phyloP scores from a whole-genome alignment of 2,888 invertebrate species.

The Diaprepes abbreviatus region DNA sequence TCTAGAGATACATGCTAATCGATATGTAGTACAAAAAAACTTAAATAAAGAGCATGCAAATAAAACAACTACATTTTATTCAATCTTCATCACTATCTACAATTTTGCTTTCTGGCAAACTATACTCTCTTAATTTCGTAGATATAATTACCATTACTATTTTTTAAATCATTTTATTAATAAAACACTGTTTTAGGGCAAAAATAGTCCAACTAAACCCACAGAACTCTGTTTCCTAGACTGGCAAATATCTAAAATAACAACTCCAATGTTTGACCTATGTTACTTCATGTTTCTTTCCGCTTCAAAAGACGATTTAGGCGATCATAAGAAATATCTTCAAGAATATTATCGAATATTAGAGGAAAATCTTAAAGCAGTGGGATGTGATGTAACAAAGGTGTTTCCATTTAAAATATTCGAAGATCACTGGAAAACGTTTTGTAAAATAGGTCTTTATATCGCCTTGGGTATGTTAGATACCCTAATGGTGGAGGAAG shows the following conservation, averaged over 20 bases:
- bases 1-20: too few relatives aligned
- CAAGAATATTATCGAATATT: conserved; percentile 57
- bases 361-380: conserved; percentile 49
- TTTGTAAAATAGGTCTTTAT: conserved; percentile 19
- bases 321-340: conserved; percentile 55
- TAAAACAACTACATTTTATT: too few relatives aligned
- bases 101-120: too few relatives aligned
- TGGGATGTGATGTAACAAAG: conserved; percentile 52
- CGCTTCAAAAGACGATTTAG: conserved; percentile 54
- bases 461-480: conserved; percentile 18
- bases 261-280: conserved; percentile 57
- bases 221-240: conserved; percentile 52
- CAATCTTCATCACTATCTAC: too few relatives aligned
- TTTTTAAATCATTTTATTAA: too few relatives aligned
- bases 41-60: too few relatives aligned
- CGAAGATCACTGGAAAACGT: conserved; percentile 37
- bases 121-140: too few relatives aligned
- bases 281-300: conserved; percentile 58
- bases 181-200: too few relatives aligned
- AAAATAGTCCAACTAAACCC: conserved; percentile 27
- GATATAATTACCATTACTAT: too few relatives aligned
- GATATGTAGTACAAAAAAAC: too few relatives aligned
- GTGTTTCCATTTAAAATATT: conserved; percentile 54
- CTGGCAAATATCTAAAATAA: conserved; percentile 53
- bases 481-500: conserved; percentile 19